phyloP scores from a whole-genome alignment of 2,797 vertebrate species.

The Bryconaethiops microstoma region DNA sequence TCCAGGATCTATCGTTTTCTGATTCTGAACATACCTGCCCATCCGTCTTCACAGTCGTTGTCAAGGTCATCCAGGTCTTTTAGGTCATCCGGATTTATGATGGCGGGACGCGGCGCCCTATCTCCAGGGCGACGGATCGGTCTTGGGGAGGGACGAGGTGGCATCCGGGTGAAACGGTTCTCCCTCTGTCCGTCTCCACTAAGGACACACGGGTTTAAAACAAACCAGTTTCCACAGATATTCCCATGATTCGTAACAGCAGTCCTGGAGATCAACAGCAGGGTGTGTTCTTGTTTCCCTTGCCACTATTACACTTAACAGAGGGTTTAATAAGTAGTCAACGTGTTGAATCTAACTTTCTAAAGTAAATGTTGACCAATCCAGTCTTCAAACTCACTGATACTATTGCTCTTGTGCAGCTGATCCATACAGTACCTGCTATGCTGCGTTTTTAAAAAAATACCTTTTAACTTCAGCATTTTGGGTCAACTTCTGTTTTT shows the following conservation, averaged over 20 bases:
- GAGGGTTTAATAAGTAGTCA: neutral
- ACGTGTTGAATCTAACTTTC: neutral
- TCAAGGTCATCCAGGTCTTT: constrained; percentile 97
- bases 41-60: constrained; percentile 92
- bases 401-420: no score
- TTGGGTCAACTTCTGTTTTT: no score
- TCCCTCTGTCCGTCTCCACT: constrained; percentile 86
- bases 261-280: no score
- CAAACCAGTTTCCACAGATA: no score
- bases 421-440: no score
- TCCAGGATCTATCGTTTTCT: no score
- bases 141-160: constrained; percentile 78
- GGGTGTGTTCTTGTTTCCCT: no score
- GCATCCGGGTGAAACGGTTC: constrained; percentile 77
- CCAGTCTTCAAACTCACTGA: no score
- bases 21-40: constrained; percentile 79
- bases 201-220: no score
- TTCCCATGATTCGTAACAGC: no score
- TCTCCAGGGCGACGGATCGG: constrained; percentile 86
- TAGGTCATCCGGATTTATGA: constrained; percentile 95
- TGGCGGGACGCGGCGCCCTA: constrained; percentile 85
- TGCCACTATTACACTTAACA: neutral
- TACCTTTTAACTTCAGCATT: no score
- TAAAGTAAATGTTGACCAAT: neutral
- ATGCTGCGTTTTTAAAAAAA: no score